Evolutionary conservation across 1,140 invertebrate species (phyloP).

Genomic region (Pseudachorutes palmiensis): DNA sequence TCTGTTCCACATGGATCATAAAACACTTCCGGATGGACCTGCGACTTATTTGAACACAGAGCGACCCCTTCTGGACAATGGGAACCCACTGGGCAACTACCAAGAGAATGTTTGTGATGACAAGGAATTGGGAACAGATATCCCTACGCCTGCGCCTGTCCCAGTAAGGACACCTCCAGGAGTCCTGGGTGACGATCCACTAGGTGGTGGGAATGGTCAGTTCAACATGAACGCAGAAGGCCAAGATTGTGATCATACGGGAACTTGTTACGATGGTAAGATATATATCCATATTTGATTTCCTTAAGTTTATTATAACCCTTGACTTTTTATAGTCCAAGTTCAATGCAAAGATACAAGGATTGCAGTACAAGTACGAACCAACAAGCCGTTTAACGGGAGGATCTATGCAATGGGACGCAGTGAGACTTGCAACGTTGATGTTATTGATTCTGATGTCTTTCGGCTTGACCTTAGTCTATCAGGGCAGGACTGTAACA

Average conservation of each 20-base stretch:
- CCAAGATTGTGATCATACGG: constrained; percentile 83
- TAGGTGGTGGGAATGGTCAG: constrained; percentile 22
- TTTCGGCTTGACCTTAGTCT: constrained; percentile 86
- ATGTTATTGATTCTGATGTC: constrained; percentile 81
- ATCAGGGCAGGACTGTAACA: constrained; percentile 88
- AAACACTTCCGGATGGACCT: constrained; percentile 79
- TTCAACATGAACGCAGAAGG: constrained; percentile 28
- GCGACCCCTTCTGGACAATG: constrained; percentile 78
- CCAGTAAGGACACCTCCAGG: background rate
- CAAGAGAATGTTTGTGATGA: constrained; percentile 78
- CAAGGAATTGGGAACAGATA: constrained; percentile 25
- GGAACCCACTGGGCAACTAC: constrained; percentile 77
- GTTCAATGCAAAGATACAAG: constrained; percentile 90
- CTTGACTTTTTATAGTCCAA: constrained; percentile 73
- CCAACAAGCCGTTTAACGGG: constrained; percentile 88
- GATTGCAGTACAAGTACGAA: constrained; percentile 83
- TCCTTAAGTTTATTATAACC: too few relatives aligned
- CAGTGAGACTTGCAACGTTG: constrained; percentile 89
- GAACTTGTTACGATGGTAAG: constrained; percentile 87
- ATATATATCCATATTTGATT: background rate
- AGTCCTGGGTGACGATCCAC: constrained; percentile 15
- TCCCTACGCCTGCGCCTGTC: background rate
- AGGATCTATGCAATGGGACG: constrained; percentile 85
- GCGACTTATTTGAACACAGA: constrained; percentile 81
- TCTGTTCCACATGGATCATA: constrained; percentile 84